Evolutionary conservation across 2,888 invertebrate genomes (phyloP).

Genomic region (Mesoligia furuncula): DNA sequence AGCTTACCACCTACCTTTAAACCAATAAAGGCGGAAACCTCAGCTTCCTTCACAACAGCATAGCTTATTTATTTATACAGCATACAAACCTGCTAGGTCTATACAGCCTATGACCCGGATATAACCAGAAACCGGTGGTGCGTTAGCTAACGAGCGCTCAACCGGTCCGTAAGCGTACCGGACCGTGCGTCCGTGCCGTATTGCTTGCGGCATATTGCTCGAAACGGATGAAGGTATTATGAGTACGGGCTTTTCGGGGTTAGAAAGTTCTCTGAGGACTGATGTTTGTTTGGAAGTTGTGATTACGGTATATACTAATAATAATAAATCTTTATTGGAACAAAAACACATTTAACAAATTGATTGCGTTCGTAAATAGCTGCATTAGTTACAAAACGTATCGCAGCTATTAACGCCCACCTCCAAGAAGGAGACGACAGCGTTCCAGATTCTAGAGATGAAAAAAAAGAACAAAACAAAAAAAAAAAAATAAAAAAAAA

Average conservation of each 20-base stretch:
- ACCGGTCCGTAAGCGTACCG: constrained; percentile 39
- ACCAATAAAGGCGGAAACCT: not conserved
- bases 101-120: constrained; percentile 1
- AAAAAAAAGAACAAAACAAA: too few relatives aligned
- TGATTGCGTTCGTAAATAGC: too few relatives aligned
- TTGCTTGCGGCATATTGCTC: constrained; percentile 49
- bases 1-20: not conserved
- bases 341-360: too few relatives aligned
- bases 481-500: too few relatives aligned
- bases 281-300: not conserved
- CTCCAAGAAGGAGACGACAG: too few relatives aligned
- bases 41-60: not conserved
- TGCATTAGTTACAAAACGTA: too few relatives aligned
- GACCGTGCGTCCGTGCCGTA: constrained; percentile 31
- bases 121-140: constrained; percentile 32
- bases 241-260: not conserved
- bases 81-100: not conserved
- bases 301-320: too few relatives aligned
- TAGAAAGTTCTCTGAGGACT: not conserved
- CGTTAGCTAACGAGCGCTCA: constrained; percentile 34
- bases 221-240: constrained; percentile 17
- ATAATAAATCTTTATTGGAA: too few relatives aligned
- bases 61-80: not conserved
- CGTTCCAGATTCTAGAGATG: too few relatives aligned
- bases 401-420: too few relatives aligned